Percentiles rank a stretch among this genome's conserved stretches.
These are phyloP conservation scores for Conomelus anceps DNA, from an alignment of 2,888 invertebrate genomes.

Conservation along the genomic window DNA sequence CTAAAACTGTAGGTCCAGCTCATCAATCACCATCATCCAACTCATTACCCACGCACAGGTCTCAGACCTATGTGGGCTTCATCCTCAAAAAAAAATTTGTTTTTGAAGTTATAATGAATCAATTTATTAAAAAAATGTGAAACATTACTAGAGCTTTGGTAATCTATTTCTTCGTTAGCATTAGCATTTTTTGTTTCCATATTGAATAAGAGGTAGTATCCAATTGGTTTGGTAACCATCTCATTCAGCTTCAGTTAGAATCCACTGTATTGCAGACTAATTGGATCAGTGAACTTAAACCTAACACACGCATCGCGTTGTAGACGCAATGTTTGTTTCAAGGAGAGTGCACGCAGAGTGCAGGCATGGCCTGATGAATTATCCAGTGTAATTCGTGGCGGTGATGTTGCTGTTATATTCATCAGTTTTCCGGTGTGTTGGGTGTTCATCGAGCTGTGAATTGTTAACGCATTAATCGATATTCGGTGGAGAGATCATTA, in stretches of 20 bases:
- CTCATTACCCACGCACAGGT: too few relatives aligned
- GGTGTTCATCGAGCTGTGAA: not conserved
- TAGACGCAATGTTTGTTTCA: not conserved
- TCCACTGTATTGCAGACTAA: not conserved
- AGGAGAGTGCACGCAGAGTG: not conserved
- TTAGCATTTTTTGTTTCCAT: too few relatives aligned
- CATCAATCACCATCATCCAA: too few relatives aligned
- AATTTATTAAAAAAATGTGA: too few relatives aligned
- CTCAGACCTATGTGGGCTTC: too few relatives aligned
- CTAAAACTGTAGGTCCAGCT: too few relatives aligned
- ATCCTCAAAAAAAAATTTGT: too few relatives aligned
- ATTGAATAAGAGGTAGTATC: too few relatives aligned
- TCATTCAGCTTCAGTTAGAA: not conserved
- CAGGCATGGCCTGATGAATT: not conserved
- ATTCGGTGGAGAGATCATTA: not conserved
- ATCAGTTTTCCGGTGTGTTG: not conserved
- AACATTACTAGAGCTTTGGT: too few relatives aligned
- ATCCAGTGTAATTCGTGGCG: not conserved
- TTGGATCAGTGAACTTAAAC: not conserved
- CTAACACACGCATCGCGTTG: not conserved
- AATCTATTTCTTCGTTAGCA: too few relatives aligned
- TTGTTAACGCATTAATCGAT: not conserved
- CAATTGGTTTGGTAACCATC: too few relatives aligned
- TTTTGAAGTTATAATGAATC: too few relatives aligned
- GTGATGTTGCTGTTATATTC: not conserved